Evolutionary conservation across 2,113 vertebrate genomes (phyloP).

Genomic region (Fregata magnificens): DNA sequence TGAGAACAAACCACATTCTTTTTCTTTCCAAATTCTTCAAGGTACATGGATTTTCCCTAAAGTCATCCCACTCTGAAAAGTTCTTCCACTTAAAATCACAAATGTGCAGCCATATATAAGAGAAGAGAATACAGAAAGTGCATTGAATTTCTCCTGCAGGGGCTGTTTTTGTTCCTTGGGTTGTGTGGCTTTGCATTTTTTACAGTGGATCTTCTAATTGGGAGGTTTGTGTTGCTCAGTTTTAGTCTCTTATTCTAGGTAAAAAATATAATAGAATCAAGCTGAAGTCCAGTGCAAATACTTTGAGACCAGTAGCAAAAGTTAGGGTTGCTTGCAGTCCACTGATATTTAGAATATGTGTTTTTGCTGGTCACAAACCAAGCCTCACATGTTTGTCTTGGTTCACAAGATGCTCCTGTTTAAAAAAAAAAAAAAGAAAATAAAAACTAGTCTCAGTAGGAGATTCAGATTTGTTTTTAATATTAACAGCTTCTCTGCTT

Average conservation of each 20-base stretch:
- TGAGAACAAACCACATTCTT: neutral
- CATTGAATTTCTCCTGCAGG: neutral
- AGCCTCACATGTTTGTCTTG: constrained; percentile 53
- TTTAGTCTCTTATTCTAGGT: neutral
- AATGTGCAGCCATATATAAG: neutral
- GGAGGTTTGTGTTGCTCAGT: neutral
- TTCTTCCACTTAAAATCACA: neutral
- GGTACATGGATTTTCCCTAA: neutral
- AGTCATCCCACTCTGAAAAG: neutral
- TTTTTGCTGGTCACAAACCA: constrained; percentile 46
- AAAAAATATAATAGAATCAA: constrained; percentile 3
- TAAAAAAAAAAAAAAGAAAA: neutral
- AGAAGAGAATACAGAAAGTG: neutral
- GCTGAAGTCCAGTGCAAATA: neutral
- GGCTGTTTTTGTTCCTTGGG: neutral
- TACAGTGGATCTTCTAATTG: neutral
- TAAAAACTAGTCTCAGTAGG: constrained; percentile 14
- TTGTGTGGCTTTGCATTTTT: neutral
- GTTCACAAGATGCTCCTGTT: constrained; percentile 34
- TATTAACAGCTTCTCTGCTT: constrained; percentile 25
- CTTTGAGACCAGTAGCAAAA: constrained; percentile 30
- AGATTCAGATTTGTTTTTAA: constrained; percentile 49
- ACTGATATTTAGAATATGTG: constrained; percentile 21
- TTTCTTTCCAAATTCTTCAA: neutral
- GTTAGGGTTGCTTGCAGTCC: neutral